Percentiles rank a stretch among this genome's conserved stretches.
Conservation (phyloP, 2,113 vertebrate genomes). For the Catharus fuscescens region DNA sequence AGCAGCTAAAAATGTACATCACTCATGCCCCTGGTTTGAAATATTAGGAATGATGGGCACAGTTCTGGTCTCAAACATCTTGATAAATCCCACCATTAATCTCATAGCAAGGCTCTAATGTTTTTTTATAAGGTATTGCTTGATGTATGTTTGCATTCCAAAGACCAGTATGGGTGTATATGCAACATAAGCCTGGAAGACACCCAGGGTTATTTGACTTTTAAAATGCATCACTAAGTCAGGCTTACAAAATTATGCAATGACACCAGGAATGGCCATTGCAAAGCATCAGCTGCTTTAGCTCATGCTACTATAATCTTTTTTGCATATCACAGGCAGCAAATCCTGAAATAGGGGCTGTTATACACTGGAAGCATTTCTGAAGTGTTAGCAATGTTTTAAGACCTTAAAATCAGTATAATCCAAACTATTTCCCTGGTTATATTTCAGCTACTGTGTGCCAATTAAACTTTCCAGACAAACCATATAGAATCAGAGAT, state of each 20-base stretch:
- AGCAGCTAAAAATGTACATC: neutral
- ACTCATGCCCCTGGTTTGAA: neutral
- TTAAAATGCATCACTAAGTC: slow-evolving; percentile 8
- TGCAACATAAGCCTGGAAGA: neutral
- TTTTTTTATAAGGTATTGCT: neutral
- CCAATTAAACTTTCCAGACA: slow-evolving; percentile 3
- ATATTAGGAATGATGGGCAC: neutral
- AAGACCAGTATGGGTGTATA: neutral
- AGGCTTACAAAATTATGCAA: neutral
- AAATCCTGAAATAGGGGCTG: neutral
- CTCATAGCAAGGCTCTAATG: neutral
- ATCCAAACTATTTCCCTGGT: neutral
- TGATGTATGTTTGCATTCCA: neutral
- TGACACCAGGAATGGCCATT: neutral
- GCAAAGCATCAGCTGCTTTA: slow-evolving; percentile 9
- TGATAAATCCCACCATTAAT: neutral
- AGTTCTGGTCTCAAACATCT: neutral
- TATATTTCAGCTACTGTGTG: neutral
- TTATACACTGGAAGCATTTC: neutral
- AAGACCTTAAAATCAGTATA: slow-evolving; percentile 5
- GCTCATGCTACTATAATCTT: neutral
- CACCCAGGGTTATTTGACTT: slow-evolving; percentile 4
- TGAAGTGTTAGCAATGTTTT: neutral
- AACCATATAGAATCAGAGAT: neutral
- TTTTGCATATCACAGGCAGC: neutral